Evolutionary conservation across 1,140 invertebrate genomes (phyloP).

Genomic region (Oncopodura yosiiana): DNA sequence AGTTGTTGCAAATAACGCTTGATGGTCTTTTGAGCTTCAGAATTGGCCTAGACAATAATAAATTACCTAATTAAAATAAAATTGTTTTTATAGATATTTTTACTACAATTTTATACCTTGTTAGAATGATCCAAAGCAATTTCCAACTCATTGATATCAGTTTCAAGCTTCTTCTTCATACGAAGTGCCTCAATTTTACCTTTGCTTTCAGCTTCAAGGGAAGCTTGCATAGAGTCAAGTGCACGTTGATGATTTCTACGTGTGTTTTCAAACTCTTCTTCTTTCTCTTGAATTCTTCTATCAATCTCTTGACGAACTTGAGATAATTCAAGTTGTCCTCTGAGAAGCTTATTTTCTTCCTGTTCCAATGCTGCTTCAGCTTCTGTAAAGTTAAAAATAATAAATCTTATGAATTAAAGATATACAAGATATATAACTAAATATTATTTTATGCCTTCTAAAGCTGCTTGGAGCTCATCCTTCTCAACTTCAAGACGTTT

Average conservation of each 20-base stretch:
- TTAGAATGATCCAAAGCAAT: slow-evolving; percentile 96
- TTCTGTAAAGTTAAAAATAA: no score
- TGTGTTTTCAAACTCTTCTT: slow-evolving; percentile 99
- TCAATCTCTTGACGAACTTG: slow-evolving; percentile 97
- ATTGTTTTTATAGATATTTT: no score
- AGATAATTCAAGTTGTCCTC: slow-evolving; percentile 89
- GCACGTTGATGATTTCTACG: slow-evolving; percentile 98
- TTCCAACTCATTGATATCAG: slow-evolving; percentile 98
- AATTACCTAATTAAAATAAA: no score
- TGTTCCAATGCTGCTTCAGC: slow-evolving; percentile 97
- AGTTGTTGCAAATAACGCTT: slow-evolving; percentile 56
- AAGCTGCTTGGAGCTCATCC: slow-evolving; percentile 94
- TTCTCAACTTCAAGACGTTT: slow-evolving; percentile 97
- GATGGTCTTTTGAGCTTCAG: slow-evolving; percentile 97
- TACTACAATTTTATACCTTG: no score
- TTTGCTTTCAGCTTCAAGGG: slow-evolving; percentile 95
- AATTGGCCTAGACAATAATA: no score
- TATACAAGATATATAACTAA: no score
- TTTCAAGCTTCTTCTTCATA: slow-evolving; percentile 99
- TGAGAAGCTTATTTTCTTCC: slow-evolving; percentile 92
- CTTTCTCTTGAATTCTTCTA: slow-evolving; percentile 96
- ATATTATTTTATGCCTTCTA: no score
- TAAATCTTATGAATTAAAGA: no score
- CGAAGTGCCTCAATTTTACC: slow-evolving; percentile 96
- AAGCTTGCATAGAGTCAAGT: slow-evolving; percentile 97